These are phyloP conservation scores for Trachythela sp. DNA, from an alignment of 64 coral and sea anemone species.

Conservation along the genomic window DNA sequence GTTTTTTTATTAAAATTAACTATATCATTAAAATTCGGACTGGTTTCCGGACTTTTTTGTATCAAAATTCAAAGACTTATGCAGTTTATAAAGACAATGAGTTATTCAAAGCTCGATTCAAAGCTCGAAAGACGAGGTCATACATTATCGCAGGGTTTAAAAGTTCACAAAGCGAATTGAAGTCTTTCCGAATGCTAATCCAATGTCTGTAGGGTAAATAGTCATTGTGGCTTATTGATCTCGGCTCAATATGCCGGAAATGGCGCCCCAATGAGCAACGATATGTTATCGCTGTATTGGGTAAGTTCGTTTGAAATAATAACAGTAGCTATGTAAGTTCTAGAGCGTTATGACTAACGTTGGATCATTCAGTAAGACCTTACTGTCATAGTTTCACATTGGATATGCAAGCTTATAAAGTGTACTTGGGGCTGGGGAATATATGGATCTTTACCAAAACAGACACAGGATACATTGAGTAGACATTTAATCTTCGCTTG, in stretches of 20 bases:
- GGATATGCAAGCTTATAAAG: not conserved
- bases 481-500: not conserved
- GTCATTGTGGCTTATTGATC: conserved; percentile 13
- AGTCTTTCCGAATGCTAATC: not conserved
- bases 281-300: not conserved
- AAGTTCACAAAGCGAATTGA: not conserved
- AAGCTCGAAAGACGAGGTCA: not conserved
- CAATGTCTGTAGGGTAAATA: not conserved
- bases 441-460: not conserved
- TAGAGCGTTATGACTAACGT: not conserved
- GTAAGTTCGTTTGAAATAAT: not conserved
- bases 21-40: not conserved
- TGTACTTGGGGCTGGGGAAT: not conserved
- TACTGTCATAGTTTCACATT: not conserved
- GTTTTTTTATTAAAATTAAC: not conserved
- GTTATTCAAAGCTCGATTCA: not conserved
- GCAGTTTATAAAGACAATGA: not conserved
- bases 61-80: not conserved
- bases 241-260: conserved; percentile 20
- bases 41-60: not conserved
- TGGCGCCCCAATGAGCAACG: not conserved
- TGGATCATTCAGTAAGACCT: not conserved
- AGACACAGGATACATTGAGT: not conserved
- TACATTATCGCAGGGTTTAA: not conserved
- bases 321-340: not conserved